phyloP scores from a whole-genome alignment of 2,888 invertebrate genomes.

The Trichogramma evanescens region DNA sequence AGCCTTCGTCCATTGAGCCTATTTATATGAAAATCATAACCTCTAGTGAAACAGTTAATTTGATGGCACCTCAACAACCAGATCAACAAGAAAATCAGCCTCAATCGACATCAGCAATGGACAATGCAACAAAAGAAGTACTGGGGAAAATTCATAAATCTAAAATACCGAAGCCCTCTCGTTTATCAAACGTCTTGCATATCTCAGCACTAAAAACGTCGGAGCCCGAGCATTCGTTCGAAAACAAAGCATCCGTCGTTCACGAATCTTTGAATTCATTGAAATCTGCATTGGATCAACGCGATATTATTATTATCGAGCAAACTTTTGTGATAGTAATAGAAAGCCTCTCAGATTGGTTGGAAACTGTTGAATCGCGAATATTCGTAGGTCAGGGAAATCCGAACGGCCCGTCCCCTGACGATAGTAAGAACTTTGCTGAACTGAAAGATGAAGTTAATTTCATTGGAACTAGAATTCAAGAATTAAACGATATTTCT shows the following conservation, averaged over 20 bases:
- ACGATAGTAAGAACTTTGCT: constrained; percentile 46
- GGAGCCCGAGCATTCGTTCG: constrained; percentile 50
- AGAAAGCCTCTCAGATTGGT: constrained; percentile 75
- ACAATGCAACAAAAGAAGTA: constrained; percentile 50
- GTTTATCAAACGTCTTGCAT: constrained; percentile 58
- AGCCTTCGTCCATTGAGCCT: constrained; percentile 23
- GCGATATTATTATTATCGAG: constrained; percentile 54
- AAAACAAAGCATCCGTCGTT: constrained; percentile 55
- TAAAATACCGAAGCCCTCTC: constrained; percentile 52
- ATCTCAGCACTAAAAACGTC: constrained; percentile 55
- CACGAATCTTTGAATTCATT: constrained; percentile 56
- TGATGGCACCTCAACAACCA: constrained; percentile 2
- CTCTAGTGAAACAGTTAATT: no score
- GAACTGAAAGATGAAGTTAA: constrained; percentile 61
- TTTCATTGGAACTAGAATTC: constrained; percentile 61
- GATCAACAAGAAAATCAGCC: constrained; percentile 6
- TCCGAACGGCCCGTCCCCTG: constrained; percentile 30
- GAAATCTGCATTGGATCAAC: constrained; percentile 56
- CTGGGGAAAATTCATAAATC: constrained; percentile 53
- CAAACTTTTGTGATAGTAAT: constrained; percentile 67
- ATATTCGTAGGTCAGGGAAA: constrained; percentile 54
- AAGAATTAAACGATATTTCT: constrained; percentile 58
- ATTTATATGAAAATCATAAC: constrained; percentile 23
- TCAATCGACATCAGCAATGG: no score
- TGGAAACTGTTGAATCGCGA: constrained; percentile 77